Base-by-base conservation (phyloP, 2,113 vertebrate species). In the Bubo blakistoni region DNA sequence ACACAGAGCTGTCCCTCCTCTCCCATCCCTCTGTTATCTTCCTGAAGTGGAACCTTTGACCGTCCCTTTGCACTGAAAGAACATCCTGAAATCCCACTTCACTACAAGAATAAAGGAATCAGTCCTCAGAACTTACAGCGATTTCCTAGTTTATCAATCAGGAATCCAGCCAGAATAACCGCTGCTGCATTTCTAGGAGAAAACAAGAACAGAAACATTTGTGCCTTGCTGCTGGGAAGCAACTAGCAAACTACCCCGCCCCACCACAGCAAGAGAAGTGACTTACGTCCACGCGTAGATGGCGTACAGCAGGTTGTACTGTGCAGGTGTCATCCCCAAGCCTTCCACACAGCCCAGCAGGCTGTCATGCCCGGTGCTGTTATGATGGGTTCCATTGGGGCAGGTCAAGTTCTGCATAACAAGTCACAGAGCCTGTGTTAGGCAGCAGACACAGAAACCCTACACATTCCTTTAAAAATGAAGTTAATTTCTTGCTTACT, bases 111-210 rank as follows among this genome's bases (percentile, higher is more conserved):
- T 6, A 73, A 81, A 78, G 42, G 9, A 18, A 65, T 8, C 1
- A 4, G 26, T 62, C 34, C 32, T 30, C 52, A 71, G 49, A 78
- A 98, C 98, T 98, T 94, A 99, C 98, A 98, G 94, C 94, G 69
- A 78, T 99, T 99, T 96, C 98, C 98, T 62, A 98, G 94, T 88
- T 99, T 99, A 92, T 99, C 98, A 51, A 98, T 98, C 36, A 99
- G 96, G 94, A 99, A 98, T 40, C 98, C 98, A 32, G 98, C 98
- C 95, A 98, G 63, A 92, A 98, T 98, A 86, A 98, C 98, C 91
- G 99, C 98, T 16, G 98, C 27, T 22, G 98, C 98, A 84, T 99
- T 99, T 59, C 98, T 98, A 96, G 40, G 72, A 66, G 71, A 91
- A 94, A 85, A 82, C 13, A 62, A 82, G 70, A 81, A 58, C 16